phyloP scores from a whole-genome alignment of 2,113 vertebrate genomes.

The Strigops habroptila region DNA sequence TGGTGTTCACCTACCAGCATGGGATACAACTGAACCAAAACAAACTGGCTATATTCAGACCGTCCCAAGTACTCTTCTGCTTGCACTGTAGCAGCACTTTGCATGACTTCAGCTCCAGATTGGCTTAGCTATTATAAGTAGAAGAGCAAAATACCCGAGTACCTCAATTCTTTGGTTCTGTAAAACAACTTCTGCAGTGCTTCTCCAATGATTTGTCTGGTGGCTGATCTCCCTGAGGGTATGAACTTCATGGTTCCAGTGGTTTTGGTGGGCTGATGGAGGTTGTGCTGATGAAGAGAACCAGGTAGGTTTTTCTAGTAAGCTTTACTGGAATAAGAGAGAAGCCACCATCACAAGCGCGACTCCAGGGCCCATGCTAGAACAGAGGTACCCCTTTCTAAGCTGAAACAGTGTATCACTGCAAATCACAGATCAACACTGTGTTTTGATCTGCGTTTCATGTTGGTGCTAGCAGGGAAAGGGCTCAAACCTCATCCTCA shows the following conservation, averaged over 20 bases:
- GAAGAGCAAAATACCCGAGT: background rate
- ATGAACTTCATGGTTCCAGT: background rate
- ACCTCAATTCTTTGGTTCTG: background rate
- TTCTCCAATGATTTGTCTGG: background rate
- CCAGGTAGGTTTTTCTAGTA: background rate
- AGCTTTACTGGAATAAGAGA: background rate
- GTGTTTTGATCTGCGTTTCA: background rate
- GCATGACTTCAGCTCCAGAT: background rate
- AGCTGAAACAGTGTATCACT: background rate
- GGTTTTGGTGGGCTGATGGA: background rate
- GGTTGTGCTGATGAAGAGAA: background rate
- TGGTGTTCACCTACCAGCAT: background rate
- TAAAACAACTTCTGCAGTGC: background rate
- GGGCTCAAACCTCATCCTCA: background rate
- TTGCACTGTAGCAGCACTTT: background rate
- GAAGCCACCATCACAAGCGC: background rate
- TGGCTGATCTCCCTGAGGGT: background rate
- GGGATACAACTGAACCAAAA: background rate
- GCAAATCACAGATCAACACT: no score
- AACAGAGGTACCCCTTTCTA: background rate
- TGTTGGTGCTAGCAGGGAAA: background rate
- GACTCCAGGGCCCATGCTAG: rapidly evolving
- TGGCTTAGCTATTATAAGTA: background rate
- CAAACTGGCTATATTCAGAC: background rate
- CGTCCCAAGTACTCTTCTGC: background rate